Conservation (phyloP, 2,888 invertebrate species). For the Eubasilissa splendida region DNA sequence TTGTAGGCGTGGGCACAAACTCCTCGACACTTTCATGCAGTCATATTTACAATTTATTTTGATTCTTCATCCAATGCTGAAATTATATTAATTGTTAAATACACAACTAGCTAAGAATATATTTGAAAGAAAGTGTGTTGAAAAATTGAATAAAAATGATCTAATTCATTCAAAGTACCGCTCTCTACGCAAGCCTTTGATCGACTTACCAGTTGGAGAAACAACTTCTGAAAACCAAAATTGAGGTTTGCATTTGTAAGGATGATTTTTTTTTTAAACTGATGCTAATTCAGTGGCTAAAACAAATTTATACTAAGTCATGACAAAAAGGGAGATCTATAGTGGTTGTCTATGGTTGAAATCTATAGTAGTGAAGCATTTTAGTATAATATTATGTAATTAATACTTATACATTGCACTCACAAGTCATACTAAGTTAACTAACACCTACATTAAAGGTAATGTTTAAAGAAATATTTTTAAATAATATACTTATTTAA, state of each 20-base stretch:
- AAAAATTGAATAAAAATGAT: conserved; percentile 26
- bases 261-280: conserved; percentile 20
- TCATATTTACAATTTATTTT: conserved; percentile 19
- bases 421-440: too few species aligned
- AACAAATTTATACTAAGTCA: neutral
- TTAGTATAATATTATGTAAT: neutral
- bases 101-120: conserved; percentile 23
- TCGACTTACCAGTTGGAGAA: conserved; percentile 73
- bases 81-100: conserved; percentile 12
- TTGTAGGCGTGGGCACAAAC: too few species aligned
- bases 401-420: too few species aligned
- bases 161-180: conserved; percentile 44
- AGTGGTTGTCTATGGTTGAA: neutral
- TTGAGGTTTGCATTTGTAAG: conserved; percentile 50
- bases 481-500: too few species aligned
- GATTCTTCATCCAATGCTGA: conserved; percentile 21
- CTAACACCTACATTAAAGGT: too few species aligned
- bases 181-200: conserved; percentile 48
- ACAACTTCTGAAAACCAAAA: conserved; percentile 71
- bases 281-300: neutral
- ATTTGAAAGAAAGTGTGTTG: conserved; percentile 17
- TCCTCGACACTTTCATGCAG: conserved; percentile 8
- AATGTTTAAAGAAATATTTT: too few species aligned
- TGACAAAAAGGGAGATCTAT: neutral
- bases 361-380: neutral